Conservation (phyloP, 2,888 invertebrate genomes). For the Trissoscelio sp. region DNA sequence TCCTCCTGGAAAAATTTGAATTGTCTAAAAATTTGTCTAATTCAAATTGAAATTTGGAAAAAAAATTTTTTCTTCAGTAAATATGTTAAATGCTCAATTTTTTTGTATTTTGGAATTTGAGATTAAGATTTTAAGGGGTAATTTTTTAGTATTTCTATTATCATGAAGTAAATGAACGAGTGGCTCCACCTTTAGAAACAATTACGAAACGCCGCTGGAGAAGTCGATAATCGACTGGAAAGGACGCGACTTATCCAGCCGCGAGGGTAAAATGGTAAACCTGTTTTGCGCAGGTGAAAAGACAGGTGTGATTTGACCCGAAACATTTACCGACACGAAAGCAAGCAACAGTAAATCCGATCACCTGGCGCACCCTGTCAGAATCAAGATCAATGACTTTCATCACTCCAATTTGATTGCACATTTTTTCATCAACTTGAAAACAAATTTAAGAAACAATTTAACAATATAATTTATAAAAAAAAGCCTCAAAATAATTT, state of each 20-base stretch:
- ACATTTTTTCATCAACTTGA: no score
- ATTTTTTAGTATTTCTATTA: conserved; percentile 3
- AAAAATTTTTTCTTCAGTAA: no score
- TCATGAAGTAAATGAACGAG: not conserved
- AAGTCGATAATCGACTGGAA: conserved; percentile 34
- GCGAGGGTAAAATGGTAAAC: conserved; percentile 52
- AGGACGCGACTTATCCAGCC: conserved; percentile 26
- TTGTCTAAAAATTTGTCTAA: no score
- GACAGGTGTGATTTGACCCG: conserved; percentile 48
- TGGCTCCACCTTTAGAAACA: conserved; percentile 21
- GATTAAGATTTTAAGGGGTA: no score
- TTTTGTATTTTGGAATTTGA: no score
- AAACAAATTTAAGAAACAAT: no score
- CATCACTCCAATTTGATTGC: not conserved
- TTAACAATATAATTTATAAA: no score
- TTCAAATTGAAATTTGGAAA: no score
- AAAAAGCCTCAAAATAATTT: no score
- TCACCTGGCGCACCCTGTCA: conserved; percentile 67
- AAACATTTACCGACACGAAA: conserved; percentile 54
- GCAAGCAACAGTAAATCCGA: conserved; percentile 41
- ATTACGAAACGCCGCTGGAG: conserved; percentile 3
- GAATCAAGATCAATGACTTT: conserved; percentile 30
- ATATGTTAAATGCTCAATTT: no score
- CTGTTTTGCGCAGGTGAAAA: conserved; percentile 54
- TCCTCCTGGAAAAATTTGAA: no score